Conservation (phyloP, 2,113 vertebrate species). For the Trochalopteron elliotii region DNA sequence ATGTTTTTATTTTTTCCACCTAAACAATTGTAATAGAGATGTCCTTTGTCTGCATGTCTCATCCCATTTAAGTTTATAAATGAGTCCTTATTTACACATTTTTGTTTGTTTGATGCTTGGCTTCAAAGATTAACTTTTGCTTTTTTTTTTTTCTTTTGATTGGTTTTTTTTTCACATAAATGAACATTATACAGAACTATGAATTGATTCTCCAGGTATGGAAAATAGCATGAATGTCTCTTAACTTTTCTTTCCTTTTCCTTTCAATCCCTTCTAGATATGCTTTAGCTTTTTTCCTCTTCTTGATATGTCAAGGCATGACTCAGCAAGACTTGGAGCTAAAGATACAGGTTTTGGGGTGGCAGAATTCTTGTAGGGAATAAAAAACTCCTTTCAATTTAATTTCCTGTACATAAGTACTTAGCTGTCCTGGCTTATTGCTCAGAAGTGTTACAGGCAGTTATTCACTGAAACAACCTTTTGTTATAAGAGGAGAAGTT, state of each 20-base stretch:
- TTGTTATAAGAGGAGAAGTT: background rate
- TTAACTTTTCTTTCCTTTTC: background rate
- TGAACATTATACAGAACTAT: slow-evolving; percentile 77
- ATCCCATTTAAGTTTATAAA: background rate
- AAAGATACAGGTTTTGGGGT: background rate
- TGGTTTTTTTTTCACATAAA: background rate
- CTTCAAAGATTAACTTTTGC: slow-evolving; percentile 31
- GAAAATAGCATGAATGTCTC: slow-evolving; percentile 9
- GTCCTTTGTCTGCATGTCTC: background rate
- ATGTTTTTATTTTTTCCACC: background rate
- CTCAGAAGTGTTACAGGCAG: background rate
- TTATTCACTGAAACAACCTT: background rate
- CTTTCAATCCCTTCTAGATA: background rate
- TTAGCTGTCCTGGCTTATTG: background rate
- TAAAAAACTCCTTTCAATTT: background rate
- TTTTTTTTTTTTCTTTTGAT: background rate
- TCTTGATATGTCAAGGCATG: background rate
- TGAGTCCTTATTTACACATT: background rate
- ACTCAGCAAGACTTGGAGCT: background rate
- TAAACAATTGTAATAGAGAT: background rate
- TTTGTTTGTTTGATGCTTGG: background rate
- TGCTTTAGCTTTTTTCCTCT: background rate
- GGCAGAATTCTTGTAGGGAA: background rate
- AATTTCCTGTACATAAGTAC: background rate
- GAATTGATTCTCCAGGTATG: slow-evolving; percentile 89